Evolutionary conservation across 2,888 invertebrate species (phyloP), one percentile per base, ranked within the genome.

Genomic region (Polyommatus iphigenia): DNA sequence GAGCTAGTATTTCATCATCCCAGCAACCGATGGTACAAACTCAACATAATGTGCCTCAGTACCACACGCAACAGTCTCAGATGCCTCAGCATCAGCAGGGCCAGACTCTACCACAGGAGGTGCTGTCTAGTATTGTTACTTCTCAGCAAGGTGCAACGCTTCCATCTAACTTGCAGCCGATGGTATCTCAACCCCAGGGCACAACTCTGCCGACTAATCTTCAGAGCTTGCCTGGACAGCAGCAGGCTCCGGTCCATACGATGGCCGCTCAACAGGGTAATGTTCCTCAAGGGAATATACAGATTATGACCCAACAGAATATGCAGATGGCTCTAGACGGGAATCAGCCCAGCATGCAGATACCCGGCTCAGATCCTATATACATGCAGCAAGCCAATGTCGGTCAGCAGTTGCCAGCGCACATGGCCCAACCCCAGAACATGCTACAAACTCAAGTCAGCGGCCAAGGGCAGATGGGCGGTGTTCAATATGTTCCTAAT

Each of bases 181-280:
- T 94, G 92, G 88, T 88, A 24, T 89, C 91, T 79, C 93, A 92
- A 83, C 92, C 93, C 41, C 95, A 95, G 82, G 95, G 95, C n/a
- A 90, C 95, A 0, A 95, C 95, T n/a, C 89, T 95, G 83, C 95
- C 95, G 59, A 91, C 95, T 20, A 95, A 95, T 90, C 90, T 95
- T 83, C 95, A 95, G 85, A 91, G 91, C 77, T 83, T 94, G 78
- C 91, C 90, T 79, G 90, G 89, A 73, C 95, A 92, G 81, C 95
- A 94, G 85, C 92, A 95, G 84, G 89, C 92, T 7, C 85, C 85
- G 71, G 92, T 94, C 78, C 93, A 94, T 81, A 85, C 88, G 62
- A 93, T 94, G 86, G 89, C 91, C 80, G 89, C 91, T 4, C 95
- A 95, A 81, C 94, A 95, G 83, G 94, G 94, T 81, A 95, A 91